Conservation (phyloP, 2,113 vertebrate species). For the Asarcornis scutulata region DNA sequence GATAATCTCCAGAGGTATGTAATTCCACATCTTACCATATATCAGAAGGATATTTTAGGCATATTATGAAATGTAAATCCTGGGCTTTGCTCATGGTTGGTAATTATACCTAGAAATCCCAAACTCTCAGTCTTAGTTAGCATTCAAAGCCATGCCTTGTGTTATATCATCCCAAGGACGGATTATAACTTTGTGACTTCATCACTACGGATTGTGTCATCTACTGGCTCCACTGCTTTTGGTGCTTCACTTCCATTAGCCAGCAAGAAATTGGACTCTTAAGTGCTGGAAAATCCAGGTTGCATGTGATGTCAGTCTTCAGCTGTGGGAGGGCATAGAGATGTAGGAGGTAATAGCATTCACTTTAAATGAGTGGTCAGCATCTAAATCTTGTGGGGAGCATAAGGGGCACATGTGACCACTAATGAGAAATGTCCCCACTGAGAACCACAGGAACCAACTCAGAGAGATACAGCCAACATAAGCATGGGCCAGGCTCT, state of each 20-base stretch:
- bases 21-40: background rate
- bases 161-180: background rate
- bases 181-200: background rate
- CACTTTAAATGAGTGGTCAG: background rate
- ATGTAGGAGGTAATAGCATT: accelerated
- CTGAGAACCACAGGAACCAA: background rate
- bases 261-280: background rate
- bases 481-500: background rate
- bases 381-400: background rate
- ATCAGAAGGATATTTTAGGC: constrained; percentile 11
- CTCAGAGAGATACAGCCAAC: background rate
- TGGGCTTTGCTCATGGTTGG: background rate
- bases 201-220: background rate
- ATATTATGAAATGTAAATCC: constrained; percentile 27
- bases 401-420: accelerated
- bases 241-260: background rate
- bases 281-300: constrained; percentile 11
- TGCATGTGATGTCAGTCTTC: background rate
- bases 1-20: background rate
- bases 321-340: background rate
- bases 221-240: background rate
- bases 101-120: background rate
- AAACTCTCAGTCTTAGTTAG: background rate
- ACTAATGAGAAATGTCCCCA: background rate
- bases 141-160: background rate